Conservation (phyloP, 1,140 invertebrate species). For the Saccostrea echinata region DNA sequence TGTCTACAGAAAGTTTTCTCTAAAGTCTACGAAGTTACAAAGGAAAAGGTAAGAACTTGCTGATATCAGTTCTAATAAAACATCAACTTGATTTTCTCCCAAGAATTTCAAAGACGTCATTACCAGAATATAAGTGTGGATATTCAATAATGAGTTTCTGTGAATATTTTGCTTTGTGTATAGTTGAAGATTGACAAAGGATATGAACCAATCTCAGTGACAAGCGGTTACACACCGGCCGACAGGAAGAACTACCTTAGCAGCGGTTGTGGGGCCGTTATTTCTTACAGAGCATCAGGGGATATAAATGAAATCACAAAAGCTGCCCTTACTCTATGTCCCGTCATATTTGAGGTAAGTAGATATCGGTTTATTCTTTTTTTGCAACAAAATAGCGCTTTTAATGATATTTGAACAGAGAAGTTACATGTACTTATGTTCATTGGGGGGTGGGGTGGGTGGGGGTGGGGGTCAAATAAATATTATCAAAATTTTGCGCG, state of each 20-base stretch:
- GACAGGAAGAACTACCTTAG: slow-evolving; percentile 53
- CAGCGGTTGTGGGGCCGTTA: slow-evolving; percentile 57
- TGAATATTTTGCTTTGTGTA: not conserved
- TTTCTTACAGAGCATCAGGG: slow-evolving; percentile 44
- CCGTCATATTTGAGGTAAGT: slow-evolving; percentile 62
- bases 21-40: slow-evolving; percentile 24
- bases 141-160: not conserved
- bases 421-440: too few species aligned
- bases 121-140: too few species aligned
- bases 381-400: too few species aligned
- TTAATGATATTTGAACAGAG: too few species aligned
- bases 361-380: not conserved
- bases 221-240: not conserved
- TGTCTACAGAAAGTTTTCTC: slow-evolving; percentile 63
- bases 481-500: too few species aligned
- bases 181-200: slow-evolving; percentile 52
- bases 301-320: slow-evolving; percentile 54
- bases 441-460: too few species aligned
- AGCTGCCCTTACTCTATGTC: slow-evolving; percentile 60
- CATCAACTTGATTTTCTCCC: too few species aligned
- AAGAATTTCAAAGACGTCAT: too few species aligned
- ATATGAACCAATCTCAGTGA: slow-evolving; percentile 22
- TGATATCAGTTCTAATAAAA: not conserved
- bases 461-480: too few species aligned
- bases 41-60: not conserved